phyloP scores from a whole-genome alignment of 2,888 invertebrate genomes.

The Caenorhabditis uteleia region DNA sequence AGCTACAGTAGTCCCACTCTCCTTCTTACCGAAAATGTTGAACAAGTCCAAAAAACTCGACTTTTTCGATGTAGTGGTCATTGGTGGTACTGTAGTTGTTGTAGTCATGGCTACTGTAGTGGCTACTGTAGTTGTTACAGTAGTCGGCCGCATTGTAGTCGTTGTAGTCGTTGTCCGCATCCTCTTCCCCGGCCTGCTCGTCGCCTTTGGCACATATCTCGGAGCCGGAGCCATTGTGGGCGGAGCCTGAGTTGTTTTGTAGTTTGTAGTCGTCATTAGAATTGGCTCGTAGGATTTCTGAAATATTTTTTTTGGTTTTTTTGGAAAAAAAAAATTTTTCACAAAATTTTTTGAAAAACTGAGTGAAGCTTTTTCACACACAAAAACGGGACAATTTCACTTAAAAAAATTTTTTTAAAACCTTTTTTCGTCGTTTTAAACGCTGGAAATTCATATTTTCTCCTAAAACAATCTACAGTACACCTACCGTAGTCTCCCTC shows the following conservation, averaged over 20 bases:
- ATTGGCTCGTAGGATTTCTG: constrained; percentile 15
- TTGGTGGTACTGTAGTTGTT: constrained; percentile 4
- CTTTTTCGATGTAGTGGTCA: constrained; percentile 21
- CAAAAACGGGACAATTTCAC: too few species aligned
- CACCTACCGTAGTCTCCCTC: too few species aligned
- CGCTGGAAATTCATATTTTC: too few species aligned
- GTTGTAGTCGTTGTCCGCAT: constrained; percentile 15
- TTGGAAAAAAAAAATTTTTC: constrained; percentile 4
- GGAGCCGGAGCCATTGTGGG: constrained; percentile 6
- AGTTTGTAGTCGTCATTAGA: constrained; percentile 6
- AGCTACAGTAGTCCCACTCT: constrained; percentile 5
- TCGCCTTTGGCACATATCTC: neutral
- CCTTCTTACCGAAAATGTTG: constrained; percentile 21
- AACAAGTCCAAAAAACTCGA: constrained; percentile 28
- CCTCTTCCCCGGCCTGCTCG: constrained; percentile 9
- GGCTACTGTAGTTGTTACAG: neutral
- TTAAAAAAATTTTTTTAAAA: too few species aligned
- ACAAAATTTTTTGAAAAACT: too few species aligned
- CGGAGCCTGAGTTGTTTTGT: neutral
- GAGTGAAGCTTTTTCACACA: too few species aligned
- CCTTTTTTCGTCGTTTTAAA: too few species aligned
- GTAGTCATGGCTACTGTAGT: constrained; percentile 13
- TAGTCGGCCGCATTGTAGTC: constrained; percentile 2
- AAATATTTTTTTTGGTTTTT: neutral
- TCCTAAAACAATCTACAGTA: too few species aligned